Evolutionary conservation across 2,797 vertebrate genomes (phyloP).

Genomic region (Chloroceryle inda): DNA sequence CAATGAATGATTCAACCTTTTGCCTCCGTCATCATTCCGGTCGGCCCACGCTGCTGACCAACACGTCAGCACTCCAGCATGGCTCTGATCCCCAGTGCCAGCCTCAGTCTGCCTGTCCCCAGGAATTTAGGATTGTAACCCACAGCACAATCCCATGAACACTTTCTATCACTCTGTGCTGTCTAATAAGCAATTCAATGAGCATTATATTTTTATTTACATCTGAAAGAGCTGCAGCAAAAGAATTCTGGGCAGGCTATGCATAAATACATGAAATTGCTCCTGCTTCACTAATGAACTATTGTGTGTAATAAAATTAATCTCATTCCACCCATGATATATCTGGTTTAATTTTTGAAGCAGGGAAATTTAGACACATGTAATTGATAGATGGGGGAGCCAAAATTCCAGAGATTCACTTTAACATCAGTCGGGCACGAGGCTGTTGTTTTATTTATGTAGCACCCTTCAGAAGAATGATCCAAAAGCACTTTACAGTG

Average conservation of each 20-base stretch:
- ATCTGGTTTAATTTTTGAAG: constrained; percentile 62
- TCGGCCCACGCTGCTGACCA: not conserved
- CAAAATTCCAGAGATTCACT: constrained; percentile 39
- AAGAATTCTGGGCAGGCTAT: constrained; percentile 67
- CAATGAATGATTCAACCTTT: not conserved
- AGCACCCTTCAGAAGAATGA: constrained; percentile 39
- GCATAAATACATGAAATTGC: constrained; percentile 70
- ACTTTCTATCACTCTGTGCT: not conserved
- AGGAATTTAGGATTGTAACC: not conserved
- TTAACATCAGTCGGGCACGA: constrained; percentile 49
- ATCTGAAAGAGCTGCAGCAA: constrained; percentile 68
- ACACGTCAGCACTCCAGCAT: fast-evolving
- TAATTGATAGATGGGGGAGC: constrained; percentile 16
- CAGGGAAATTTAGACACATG: constrained; percentile 40
- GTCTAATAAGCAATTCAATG: constrained; percentile 68
- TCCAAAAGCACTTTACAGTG: constrained; percentile 15
- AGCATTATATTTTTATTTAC: constrained; percentile 67
- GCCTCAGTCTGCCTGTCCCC: not conserved
- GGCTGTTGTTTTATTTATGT: constrained; percentile 45
- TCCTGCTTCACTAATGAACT: constrained; percentile 76
- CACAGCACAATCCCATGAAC: not conserved
- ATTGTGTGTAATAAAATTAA: constrained; percentile 74
- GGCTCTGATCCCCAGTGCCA: not conserved
- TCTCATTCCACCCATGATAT: constrained; percentile 64
- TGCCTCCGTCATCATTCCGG: not conserved